Evolutionary conservation across 2,888 invertebrate species (phyloP), one percentile per base, ranked within the genome.

Genomic region (Halictus ligatus): DNA sequence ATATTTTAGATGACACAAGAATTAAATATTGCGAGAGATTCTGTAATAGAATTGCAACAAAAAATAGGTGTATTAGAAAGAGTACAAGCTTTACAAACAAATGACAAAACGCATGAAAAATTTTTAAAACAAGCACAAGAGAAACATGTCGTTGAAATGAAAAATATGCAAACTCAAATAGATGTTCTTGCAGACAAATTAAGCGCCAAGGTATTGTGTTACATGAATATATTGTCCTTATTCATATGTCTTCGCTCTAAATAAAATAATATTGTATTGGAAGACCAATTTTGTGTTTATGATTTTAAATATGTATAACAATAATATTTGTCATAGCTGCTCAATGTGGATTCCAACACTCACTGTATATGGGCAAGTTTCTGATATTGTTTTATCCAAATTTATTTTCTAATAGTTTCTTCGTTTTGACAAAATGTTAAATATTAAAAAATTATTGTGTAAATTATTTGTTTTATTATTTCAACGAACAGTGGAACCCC

Each of bases 81-180:
- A 83, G 91, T 92, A 78, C 94, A 94, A 88, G 90, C 89, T 35
- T 85, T 94, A 7, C 94, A 94, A 72, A 84, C 92, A 7, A 93
- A 89, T 78, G 94, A 94, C 77, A 94, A 93, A 84, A 91, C 91
- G 0, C 92, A 94, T n/a, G 94, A 95, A 46, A 93, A 94, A 73
- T 93, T 96, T 80, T 89, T 96, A 78, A 96, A 95, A 73, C 95
- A 95, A 81, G 89, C 95, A 21, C 96, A 96, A 85, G 96, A 96
- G 46, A 94, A 95, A n/a, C 95, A 96, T 86, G 94, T 94, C 0
- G 95, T 95, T 0, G 95, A 96, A 92, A 92, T 95, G 50, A 95
- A 95, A 88, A 94, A 96, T 83, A 92, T 95, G 94, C 96, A 96
- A 88, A 95, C 95, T n/a, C 95, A 96, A 90, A 93, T 96, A 48